Base-by-base conservation (phyloP, 2,888 invertebrate species). In the Drosophila neotestacea region DNA sequence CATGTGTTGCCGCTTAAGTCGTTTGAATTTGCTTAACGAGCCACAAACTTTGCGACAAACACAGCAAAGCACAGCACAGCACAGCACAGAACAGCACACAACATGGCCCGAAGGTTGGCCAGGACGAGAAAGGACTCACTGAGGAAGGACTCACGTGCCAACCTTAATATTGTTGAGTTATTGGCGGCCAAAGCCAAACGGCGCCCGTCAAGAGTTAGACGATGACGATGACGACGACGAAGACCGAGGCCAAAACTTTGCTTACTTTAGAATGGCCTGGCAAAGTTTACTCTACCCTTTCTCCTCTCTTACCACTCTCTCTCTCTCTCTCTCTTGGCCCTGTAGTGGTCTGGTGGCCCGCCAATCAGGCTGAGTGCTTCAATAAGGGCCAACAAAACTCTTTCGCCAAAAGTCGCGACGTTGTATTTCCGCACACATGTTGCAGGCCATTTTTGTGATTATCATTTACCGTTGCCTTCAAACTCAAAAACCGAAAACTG, bases 21-120 rank as follows among this genome's bases (percentile, higher is more conserved):
- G 81, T 84, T 86, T 79, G 88, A 88, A 86, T 89, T 88, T 85
- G 88, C 88, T 86, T 88, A 89, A 88, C 88, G 89, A 89, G 89
- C 84, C 84, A 83, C 88, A 85, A 88, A 88, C 81, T 89, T 86
- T 87, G 89, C 78, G 88, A 89, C 89, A 89, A 85, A 87, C 55
- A 67, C 50, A 70, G 77, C 64, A 63, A 39, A 58, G 56, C 42
- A 55, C 32, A 62, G 54, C 34, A 55, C 32, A 62, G 54, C 34
- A 27, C 51, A 51, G 48, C 9, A 39, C 34, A 46, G 0, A 5
- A 30, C 30, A 30, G 30, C 30, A 30, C 30, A 39, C n/a, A 38
- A 10, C 36, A 10, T 32, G 32, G 27, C 50, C 32, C 41, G 55
- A 39, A 38, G 48, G 60, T 56, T 46, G 41, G 32, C 50, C 34